These are phyloP conservation scores for Crotophaga sulcirostris DNA, from an alignment of 2,113 vertebrate species.

Conservation along the genomic window DNA sequence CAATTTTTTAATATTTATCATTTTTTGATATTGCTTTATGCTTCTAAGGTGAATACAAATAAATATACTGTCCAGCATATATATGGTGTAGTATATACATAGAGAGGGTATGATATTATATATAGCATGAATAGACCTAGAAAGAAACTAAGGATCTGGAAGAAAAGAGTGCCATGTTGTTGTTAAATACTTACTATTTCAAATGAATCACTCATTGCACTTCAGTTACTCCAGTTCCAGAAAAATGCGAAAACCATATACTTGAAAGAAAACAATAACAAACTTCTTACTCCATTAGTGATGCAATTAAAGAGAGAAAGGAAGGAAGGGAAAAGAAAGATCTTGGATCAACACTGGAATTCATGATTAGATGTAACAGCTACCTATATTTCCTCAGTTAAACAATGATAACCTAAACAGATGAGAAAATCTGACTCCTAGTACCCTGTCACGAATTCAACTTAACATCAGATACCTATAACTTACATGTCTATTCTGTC, in stretches of 20 bases:
- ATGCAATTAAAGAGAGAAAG: constrained; percentile 2
- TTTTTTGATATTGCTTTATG: not conserved
- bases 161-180: not conserved
- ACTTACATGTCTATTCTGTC: not conserved
- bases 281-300: not conserved
- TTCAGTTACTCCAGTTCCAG: constrained; percentile 5
- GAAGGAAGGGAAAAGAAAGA: not conserved
- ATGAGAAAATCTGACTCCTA: not conserved
- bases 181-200: constrained; percentile 48
- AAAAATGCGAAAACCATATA: constrained; percentile 13
- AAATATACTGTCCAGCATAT: not conserved
- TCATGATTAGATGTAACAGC: not conserved
- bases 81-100: not conserved
- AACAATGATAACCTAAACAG: not conserved
- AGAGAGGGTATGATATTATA: not conserved
- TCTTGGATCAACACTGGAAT: not conserved
- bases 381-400: not conserved
- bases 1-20: not conserved
- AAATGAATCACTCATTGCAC: not conserved
- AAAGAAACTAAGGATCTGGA: not conserved
- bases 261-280: not conserved
- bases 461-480: not conserved
- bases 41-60: not conserved
- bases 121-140: not conserved
- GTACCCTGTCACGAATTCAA: not conserved